Evolutionary conservation across 2,888 invertebrate genomes (phyloP), one percentile per base, ranked within the genome.

Genomic region (Ormyrus rosae): DNA sequence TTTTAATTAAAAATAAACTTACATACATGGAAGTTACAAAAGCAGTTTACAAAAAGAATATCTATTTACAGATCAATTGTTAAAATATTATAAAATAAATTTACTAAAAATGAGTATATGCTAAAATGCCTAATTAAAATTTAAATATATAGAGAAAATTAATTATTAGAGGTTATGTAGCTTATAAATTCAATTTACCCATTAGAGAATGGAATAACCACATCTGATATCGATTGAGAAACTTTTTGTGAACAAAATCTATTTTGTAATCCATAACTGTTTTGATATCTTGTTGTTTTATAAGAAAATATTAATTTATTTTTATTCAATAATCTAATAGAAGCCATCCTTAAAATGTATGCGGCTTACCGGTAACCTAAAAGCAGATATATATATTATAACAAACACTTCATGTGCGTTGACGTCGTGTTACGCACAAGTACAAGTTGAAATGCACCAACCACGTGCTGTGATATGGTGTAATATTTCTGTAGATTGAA

Each of bases 131-230:
- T 58, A 65, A 61, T 9, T 11, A 55, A 64, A 51, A 55, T n/a
- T 79, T 60, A 45, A 34, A 34, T 34, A 34, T 34, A 34, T 34
- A 34, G 4, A 34, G 34, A 34, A 34, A 34, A 34, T 34, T 34
- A 82, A 84, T 34, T 82, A 19, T 78, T 82, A 89, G 90, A 91
- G 90, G 90, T 80, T 91, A 83, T 82, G 88, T 63, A 85, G 73
- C 80, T 77, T 34, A 34, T 34, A 34, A 34, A 3, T 34, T 34
- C 34, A 34, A 34, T 3, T 92, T 92, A 94, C 94, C 93, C 93
- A 89, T 93, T 93, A 19, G 93, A 91, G 87, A 94, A 93, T 50
- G 91, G 86, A 83, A 93, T 90, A 83, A 75, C 8, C 50, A 84
- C 73, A 53, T 83, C 55, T 11, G 84, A 50, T 34, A 1, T 8